Evolutionary conservation across 2,888 invertebrate species (phyloP).

Genomic region (Geotrupes spiniger): DNA sequence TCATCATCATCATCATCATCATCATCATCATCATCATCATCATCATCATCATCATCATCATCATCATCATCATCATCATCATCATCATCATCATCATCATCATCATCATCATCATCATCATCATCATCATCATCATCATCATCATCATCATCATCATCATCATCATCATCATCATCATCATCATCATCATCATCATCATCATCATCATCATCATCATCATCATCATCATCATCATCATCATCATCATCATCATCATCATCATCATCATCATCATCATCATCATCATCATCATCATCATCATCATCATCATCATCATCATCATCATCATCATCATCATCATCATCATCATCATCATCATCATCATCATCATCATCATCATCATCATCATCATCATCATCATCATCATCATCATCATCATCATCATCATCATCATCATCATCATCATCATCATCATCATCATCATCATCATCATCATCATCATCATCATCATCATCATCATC

Average conservation of each 20-base stretch:
- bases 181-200: background rate
- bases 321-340: background rate
- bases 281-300: no score
- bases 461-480: background rate
- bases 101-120: background rate
- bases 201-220: background rate
- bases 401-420: background rate
- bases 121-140: background rate
- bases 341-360: background rate
- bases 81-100: background rate
- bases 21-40: background rate
- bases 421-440: background rate
- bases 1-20: background rate
- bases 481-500: background rate
- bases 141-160: background rate
- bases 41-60: background rate
- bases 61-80: background rate
- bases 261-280: no score
- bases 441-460: background rate
- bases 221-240: background rate
- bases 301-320: background rate
- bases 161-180: background rate
- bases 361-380: background rate
- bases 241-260: no score
- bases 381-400: background rate